Base-by-base conservation (phyloP, 2,113 vertebrate species). In the Sinocyclocheilus maitianheensis region DNA sequence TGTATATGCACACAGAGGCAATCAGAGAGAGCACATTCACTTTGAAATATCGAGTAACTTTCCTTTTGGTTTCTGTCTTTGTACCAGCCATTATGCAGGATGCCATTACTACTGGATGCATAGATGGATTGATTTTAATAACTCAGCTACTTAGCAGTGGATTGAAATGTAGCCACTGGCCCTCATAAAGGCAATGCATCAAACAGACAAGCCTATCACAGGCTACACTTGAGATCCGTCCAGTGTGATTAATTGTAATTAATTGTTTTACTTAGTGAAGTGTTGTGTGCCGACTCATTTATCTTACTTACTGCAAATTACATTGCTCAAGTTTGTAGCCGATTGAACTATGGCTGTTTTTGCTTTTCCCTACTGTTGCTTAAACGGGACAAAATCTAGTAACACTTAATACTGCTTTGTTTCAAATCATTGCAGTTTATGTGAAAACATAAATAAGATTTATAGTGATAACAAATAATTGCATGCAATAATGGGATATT, bases 201-300 rank as follows among this genome's bases (percentile, higher is more conserved):
- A 92, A 85, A 86, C 81, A 84, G 91, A 90, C 91, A 90, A 81
- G 87, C 77, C 76, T 84, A 90, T 87, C 89, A 84, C 86, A 84
- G 88, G 72, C 87, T 84, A 83, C 72, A 86, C 83, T 86, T 80
- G 81, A 88, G 77, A 76, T 80, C 85, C 53, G 77, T 86, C 89
- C 85, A 89, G 80, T 85, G 89, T 91, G 89, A 91, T 90, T 91
- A 88, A 90, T 89, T 87, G 87, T 89, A 91, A 92, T 91, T 91
- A 89, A 92, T 91, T 81, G 79, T 83, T 87, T 90, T 86, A 91
- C 77, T 82, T 81, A 43, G 80, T 85, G 80, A 89, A 81, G 85
- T 89, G 72, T 83, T 85, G 86, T 81, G 67, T 84, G 83, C 83
- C n/a, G 81, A 80, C 81, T 88, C 86, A 90, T 92, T 89, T 88